Conservation (phyloP, 64 coral and sea anemone genomes). For the Pocillopora damicornis region DNA sequence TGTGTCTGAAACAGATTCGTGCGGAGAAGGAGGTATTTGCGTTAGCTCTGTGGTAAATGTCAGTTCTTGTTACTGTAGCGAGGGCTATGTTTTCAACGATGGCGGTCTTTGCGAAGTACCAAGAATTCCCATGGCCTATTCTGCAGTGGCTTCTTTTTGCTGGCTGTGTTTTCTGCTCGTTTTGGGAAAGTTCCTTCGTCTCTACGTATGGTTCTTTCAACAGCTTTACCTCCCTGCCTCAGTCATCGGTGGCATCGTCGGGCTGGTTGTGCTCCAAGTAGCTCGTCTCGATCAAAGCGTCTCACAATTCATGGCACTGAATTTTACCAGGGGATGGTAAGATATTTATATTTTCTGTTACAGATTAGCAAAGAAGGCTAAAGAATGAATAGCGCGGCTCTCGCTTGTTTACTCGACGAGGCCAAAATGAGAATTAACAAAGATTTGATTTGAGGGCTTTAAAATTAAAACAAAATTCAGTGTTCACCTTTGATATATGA, state of each 20-base stretch:
- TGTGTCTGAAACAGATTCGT: conserved; percentile 32
- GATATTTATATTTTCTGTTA: neutral
- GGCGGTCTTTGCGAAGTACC: conserved; percentile 43
- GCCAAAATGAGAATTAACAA: no score
- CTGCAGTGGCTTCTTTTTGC: conserved; percentile 69
- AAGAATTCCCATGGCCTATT: conserved; percentile 47
- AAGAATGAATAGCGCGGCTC: no score
- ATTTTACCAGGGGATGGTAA: conserved; percentile 82
- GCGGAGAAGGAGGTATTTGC: conserved; percentile 62
- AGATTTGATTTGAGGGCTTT: no score
- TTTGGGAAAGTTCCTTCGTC: conserved; percentile 64
- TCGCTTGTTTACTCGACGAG: no score
- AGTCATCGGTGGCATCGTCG: conserved; percentile 61
- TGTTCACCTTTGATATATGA: no score
- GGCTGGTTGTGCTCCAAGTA: conserved; percentile 52
- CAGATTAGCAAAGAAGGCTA: no score
- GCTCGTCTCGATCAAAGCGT: conserved; percentile 20
- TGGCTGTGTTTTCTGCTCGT: conserved; percentile 79
- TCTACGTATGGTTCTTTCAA: conserved; percentile 69
- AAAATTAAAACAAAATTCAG: no score
- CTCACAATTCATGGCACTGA: conserved; percentile 48
- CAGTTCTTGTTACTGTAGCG: conserved; percentile 48
- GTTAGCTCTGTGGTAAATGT: neutral
- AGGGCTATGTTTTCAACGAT: conserved; percentile 33
- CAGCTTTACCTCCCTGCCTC: conserved; percentile 79